Evolutionary conservation across 2,797 vertebrate genomes (phyloP), one percentile per base, ranked within the genome.

Genomic region (Paguma larvata): DNA sequence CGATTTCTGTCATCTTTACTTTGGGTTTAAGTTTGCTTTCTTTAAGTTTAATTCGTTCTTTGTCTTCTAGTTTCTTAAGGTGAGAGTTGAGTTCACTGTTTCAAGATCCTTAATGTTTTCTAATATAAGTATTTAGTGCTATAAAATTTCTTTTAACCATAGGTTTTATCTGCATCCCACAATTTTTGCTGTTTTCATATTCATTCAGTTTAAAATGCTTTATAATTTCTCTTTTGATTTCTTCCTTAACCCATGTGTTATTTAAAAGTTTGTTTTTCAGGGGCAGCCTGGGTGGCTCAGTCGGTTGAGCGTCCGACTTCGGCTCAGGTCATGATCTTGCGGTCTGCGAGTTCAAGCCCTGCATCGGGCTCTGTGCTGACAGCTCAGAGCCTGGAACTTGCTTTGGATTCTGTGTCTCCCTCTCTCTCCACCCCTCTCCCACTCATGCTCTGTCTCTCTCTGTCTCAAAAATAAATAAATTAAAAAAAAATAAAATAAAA

Each of bases 181-280:
- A 44, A 73, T 59, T 56, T 51, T 56, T 80, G 30, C 48, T 67
- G n/a, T 86, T 27, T 77, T 86, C 25, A n/a, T 79, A 79, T 88
- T 91, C 48, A 80, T 67, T 79, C 11, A 51, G n/a, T 70, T 70
- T 51, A 56, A 80, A 68, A 70, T 91, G 14, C 48, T 68, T 68
- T 90, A 87, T 87, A 75, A 87, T 87, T 87, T 87, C 38, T 51
- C 11, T 75, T 88, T 75, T 88, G 38, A 75, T 75, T 44, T 46
- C 53, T 75, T 88, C 23, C 70, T 88, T 75, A 27, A 75, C 38
- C 11, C 56, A 9, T n/a, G 18, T 23, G 62, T 48, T 65, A 84
- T 84, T 84, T 65, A 65, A 63, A 84, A 84, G 30, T 62, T 8
- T 73, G 53, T 88, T 88, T 46, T n/a, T 85, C 53, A 75, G 53